These are phyloP conservation scores for Desmodus rotundus DNA, from an alignment of 2,113 vertebrate genomes.

Conservation along the genomic window DNA sequence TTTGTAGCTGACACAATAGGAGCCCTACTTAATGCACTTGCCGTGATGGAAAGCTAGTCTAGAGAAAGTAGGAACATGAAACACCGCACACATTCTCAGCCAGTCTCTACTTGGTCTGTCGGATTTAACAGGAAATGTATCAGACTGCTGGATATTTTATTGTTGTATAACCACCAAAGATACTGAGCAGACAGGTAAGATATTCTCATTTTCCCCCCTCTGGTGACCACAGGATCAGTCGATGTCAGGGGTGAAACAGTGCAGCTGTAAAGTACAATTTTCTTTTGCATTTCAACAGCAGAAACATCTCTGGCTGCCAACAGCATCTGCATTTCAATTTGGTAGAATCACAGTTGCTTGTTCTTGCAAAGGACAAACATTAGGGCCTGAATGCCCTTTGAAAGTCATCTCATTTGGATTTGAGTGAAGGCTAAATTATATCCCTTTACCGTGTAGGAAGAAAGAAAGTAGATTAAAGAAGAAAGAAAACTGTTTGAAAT, in stretches of 20 bases:
- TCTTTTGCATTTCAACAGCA: constrained; percentile 31
- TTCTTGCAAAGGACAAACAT: constrained; percentile 52
- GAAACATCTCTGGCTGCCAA: constrained; percentile 50
- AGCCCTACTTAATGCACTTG: neutral
- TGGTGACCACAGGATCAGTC: constrained; percentile 18
- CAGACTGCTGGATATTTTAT: constrained; percentile 60
- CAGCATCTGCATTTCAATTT: constrained; percentile 56
- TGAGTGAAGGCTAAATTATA: constrained; percentile 55
- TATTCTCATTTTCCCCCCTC: constrained; percentile 54
- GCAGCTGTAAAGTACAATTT: constrained; percentile 53
- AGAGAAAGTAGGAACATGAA: constrained; percentile 41
- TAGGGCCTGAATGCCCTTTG: constrained; percentile 35
- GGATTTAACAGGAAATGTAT: constrained; percentile 51
- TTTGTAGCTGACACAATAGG: constrained; percentile 59
- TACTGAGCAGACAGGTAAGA: constrained; percentile 40
- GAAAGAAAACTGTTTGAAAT: constrained; percentile 71
- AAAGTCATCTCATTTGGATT: constrained; percentile 57
- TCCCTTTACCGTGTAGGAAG: constrained; percentile 38
- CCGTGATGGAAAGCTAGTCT: constrained; percentile 55
- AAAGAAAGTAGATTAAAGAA: constrained; percentile 52
- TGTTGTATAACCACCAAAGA: constrained; percentile 50
- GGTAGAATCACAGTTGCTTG: constrained; percentile 41
- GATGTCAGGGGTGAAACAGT: neutral
- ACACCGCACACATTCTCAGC: neutral
- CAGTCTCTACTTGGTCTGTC: neutral